Percentiles rank a stretch among this genome's conserved stretches.
Evolutionary conservation across 2,113 vertebrate species (phyloP).

Genomic region (Neogale vison): DNA sequence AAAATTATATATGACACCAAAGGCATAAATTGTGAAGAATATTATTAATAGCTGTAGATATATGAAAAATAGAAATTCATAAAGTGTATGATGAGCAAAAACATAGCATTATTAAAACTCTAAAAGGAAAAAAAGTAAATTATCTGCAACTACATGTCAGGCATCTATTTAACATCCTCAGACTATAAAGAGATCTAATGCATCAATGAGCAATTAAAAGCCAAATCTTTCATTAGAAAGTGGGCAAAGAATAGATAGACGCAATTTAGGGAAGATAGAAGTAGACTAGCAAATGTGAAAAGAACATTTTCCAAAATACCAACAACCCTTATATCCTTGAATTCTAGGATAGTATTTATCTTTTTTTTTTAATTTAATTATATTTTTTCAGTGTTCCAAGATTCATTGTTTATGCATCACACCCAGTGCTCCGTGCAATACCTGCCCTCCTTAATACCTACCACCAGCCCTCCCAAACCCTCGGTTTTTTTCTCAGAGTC

Average conservation of each 20-base stretch:
- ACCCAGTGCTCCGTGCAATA: too few species aligned
- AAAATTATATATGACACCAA: neutral
- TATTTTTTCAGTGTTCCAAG: too few species aligned
- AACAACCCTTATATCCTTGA: neutral
- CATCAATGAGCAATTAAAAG: neutral
- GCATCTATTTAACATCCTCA: neutral
- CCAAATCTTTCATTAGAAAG: neutral
- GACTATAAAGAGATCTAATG: neutral
- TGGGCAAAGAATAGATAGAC: neutral
- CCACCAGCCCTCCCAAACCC: too few species aligned
- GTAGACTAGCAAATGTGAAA: neutral
- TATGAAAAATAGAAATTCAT: constrained; percentile 6
- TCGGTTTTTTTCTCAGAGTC: too few species aligned
- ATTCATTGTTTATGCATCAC: too few species aligned
- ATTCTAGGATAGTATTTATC: neutral
- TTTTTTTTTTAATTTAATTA: too few species aligned
- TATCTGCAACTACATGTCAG: constrained; percentile 9
- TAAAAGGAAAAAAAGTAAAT: neutral
- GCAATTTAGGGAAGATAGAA: neutral
- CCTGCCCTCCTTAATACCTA: too few species aligned
- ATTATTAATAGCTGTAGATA: neutral
- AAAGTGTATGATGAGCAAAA: neutral
- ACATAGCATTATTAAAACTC: neutral
- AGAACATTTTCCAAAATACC: neutral
- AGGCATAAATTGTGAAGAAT: neutral